Conservation (phyloP, 2,797 vertebrate genomes). For the Miichthys miiuy region DNA sequence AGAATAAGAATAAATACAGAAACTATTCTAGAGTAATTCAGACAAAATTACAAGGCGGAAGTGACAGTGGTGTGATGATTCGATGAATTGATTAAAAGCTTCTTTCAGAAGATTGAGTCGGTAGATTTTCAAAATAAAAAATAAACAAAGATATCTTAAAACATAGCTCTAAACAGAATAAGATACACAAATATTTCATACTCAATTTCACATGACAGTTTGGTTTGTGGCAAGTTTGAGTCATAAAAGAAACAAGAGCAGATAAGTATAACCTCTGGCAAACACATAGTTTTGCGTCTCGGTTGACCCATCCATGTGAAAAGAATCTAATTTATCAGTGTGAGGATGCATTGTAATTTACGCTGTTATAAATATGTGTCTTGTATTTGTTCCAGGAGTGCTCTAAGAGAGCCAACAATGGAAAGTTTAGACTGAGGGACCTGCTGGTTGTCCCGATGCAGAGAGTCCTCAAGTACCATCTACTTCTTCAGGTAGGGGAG, state of each 20-base stretch:
- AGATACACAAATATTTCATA: neutral
- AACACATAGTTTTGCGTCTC: neutral
- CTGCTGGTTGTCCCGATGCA: constrained; percentile 98
- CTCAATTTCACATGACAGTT: neutral
- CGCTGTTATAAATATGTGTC: neutral
- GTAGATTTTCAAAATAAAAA: neutral
- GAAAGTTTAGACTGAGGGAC: constrained; percentile 95
- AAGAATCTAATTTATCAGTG: neutral
- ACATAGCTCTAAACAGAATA: neutral
- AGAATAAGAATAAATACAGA: neutral
- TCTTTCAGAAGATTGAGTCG: neutral
- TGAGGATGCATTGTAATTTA: neutral
- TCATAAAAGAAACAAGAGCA: neutral
- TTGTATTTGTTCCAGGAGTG: constrained; percentile 88
- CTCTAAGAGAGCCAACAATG: constrained; percentile 97
- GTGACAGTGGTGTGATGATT: neutral
- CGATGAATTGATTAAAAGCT: neutral
- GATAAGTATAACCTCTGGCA: neutral
- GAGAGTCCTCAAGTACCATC: constrained; percentile 96
- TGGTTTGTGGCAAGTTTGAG: neutral
- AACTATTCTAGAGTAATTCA: neutral
- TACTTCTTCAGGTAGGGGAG: constrained; percentile 91
- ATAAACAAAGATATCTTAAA: neutral
- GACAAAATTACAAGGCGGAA: neutral
- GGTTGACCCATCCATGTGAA: neutral